These are phyloP conservation scores for Diorhabda elongata DNA, from an alignment of 1,140 invertebrate genomes.

Conservation along the genomic window DNA sequence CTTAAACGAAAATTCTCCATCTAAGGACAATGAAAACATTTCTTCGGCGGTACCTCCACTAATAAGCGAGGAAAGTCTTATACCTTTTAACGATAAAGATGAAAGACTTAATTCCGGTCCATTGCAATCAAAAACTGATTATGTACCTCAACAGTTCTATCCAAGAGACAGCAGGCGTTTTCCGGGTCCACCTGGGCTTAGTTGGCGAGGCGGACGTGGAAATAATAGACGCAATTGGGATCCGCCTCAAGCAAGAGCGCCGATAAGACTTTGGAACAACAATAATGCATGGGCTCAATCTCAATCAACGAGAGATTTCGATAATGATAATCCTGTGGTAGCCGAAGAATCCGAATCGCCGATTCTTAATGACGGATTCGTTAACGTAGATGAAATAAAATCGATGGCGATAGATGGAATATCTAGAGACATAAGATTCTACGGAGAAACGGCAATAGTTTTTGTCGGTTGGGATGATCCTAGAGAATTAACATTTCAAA, in stretches of 20 bases:
- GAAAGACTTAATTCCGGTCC: slow-evolving; percentile 24
- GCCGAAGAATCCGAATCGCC: slow-evolving; percentile 10
- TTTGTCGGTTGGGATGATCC: slow-evolving; percentile 81
- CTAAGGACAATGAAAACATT: neutral
- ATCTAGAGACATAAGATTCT: slow-evolving; percentile 79
- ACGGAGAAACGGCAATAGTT: slow-evolving; percentile 78
- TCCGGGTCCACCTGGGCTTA: neutral
- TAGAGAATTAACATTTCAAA: slow-evolving; percentile 76
- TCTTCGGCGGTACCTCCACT: neutral
- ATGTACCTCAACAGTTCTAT: slow-evolving; percentile 10
- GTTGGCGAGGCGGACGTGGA: slow-evolving; percentile 25
- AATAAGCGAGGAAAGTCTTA: slow-evolving; percentile 9
- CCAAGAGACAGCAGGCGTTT: slow-evolving; percentile 19
- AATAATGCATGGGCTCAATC: slow-evolving; percentile 9
- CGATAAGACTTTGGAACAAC: slow-evolving; percentile 32
- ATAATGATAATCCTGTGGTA: neutral
- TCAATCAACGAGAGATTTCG: slow-evolving; percentile 1
- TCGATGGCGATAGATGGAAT: slow-evolving; percentile 82
- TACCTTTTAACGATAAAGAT: slow-evolving; percentile 35
- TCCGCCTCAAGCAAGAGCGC: slow-evolving; percentile 26
- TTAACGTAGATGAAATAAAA: slow-evolving; percentile 60
- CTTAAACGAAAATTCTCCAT: neutral
- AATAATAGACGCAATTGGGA: slow-evolving; percentile 29
- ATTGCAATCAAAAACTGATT: slow-evolving; percentile 3
- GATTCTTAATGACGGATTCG: slow-evolving; percentile 12